phyloP scores from a whole-genome alignment of 2,888 invertebrate species.

The Brenthis daphne region DNA sequence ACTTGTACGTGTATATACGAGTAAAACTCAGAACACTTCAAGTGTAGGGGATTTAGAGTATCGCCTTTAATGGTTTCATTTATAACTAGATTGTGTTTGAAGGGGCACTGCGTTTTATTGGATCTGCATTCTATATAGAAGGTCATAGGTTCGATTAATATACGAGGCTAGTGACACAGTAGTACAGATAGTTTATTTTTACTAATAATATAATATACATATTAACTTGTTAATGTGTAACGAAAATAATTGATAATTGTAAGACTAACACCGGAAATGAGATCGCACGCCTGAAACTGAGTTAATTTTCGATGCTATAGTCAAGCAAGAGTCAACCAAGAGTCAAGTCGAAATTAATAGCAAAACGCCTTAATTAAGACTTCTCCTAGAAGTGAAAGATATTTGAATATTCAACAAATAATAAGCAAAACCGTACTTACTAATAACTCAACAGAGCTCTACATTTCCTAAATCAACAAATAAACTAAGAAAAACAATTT shows the following conservation, averaged over 20 bases:
- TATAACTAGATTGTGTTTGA: conserved; percentile 22
- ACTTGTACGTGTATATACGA: conserved; percentile 1
- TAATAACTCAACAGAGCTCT: background rate
- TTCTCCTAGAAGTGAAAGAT: too few species aligned
- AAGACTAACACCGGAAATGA: too few species aligned
- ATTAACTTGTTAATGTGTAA: too few species aligned
- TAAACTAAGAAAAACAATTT: conserved; percentile 32
- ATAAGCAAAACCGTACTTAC: background rate
- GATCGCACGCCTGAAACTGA: too few species aligned
- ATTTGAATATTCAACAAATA: too few species aligned
- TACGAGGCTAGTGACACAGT: background rate
- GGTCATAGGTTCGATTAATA: background rate
- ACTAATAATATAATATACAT: too few species aligned
- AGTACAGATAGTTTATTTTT: too few species aligned
- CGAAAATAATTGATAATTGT: too few species aligned
- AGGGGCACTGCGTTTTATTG: conserved; percentile 7
- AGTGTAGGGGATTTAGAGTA: conserved; percentile 19
- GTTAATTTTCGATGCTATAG: too few species aligned
- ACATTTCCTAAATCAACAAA: background rate
- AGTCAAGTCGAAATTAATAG: too few species aligned
- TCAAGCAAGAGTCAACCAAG: too few species aligned
- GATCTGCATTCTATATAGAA: background rate
- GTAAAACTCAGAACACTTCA: conserved; percentile 14
- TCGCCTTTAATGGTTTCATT: conserved; percentile 23
- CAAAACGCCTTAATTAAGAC: too few species aligned